Base-by-base conservation (phyloP, 2,797 vertebrate genomes). In the Pagetopsis macropterus region DNA sequence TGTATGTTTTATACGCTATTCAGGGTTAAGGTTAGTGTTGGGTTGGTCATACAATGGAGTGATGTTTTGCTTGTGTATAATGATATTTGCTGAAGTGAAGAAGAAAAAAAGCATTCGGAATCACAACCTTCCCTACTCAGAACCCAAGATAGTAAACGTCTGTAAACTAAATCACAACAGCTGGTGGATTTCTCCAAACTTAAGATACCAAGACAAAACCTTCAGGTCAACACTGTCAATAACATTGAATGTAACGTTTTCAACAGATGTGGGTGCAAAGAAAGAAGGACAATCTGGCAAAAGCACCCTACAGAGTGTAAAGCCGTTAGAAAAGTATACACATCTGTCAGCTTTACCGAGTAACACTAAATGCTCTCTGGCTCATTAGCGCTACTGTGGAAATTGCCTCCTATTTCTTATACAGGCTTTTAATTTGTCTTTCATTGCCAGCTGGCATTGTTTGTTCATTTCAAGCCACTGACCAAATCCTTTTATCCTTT, bases 371-470 rank as follows among this genome's bases (percentile, higher is more conserved):
- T 56, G 82, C 27, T 67, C 69, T 70, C 73, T 86, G 83, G 78
- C 86, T 88, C 89, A 87, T 91, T 90, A 88, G 71, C 79, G 65
- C 58, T 19, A 59, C 71, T 57, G 65, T 72, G 69, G 79, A 85
- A 89, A 89, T 71, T 46, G 45, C 41, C 73, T 86, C 45, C 65
- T 77, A 72, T 88, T 76, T 78, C 75, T 83, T 85, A 74, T 46
- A 70, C 74, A 72, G 80, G 58, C 48, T 80, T 86, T 88, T 84
- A 85, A 84, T 88, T 84, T 71, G 72, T 76, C 77, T 83, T 73
- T 72, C 49, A 54, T 65, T 75, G 79, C 83, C 87, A 87, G 80
- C 82, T 90, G 88, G 82, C 70, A 72, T 85, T 81, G 82, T 79
- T 80, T 81, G 70, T 61, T 15, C 66, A 48, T 62, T 72, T 60